Base-by-base conservation (phyloP, 1,140 invertebrate species). In the Saccostrea glomerata region DNA sequence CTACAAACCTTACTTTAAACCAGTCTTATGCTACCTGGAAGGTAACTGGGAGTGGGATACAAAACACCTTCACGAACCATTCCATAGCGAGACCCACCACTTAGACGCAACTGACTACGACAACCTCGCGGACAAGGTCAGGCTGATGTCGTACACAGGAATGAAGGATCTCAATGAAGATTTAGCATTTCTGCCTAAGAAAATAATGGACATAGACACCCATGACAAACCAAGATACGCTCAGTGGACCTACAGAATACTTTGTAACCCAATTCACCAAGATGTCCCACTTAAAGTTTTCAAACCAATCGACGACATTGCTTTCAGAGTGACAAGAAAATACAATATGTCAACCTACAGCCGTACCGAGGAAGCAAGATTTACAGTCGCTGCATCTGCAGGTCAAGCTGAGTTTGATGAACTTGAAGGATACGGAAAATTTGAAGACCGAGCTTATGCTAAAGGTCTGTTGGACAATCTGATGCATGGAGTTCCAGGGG, bases 21-120 rank as follows among this genome's bases (percentile, higher is more conserved):
- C 94, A 9, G 85, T 91, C 20, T 84, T 94, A 23, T 94, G 93
- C 87, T 94, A 94, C 85, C 54, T 94, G 82, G 94, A 94, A 82
- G 94, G 93, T n/a, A 89, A 87, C 25, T 94, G 93, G 93, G 93
- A 92, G 0, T 90, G 63, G 11, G 73, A 92, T 83, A 91, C 87
- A 3, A 88, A 91, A 15, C 40, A 84, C 7, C 56, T 94, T 11
- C 83, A 90, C 0, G 92, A 93, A 56, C 91, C 92, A 0, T 94
- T 93, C 77, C 47, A 88, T n/a, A 93, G 92, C 55, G 92, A 94
- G 56, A 73, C 92, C 17, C 92, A 93, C 84, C 73, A 82, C 12
- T 15, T 94, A 13, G 92, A 93, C 30, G 92, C 93, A 0, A 84
- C 7, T 5, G 91, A 88, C 36, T 94, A 91, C 91, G 25, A 70